Conservation (phyloP, 2,113 vertebrate species). For the Rissa tridactyla region DNA sequence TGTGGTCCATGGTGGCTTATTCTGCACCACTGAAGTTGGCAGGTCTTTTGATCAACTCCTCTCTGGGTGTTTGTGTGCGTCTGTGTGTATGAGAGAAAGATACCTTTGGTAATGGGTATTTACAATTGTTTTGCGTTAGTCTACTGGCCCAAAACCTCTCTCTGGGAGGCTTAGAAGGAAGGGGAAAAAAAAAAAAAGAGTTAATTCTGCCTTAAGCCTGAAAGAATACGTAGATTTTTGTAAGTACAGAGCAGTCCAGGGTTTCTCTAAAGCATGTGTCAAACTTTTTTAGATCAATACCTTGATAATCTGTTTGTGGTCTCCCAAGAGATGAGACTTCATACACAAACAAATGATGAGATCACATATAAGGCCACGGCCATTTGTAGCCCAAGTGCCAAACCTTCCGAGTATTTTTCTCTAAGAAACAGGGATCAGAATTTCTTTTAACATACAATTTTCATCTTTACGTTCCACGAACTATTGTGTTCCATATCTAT, state of each 20-base stretch:
- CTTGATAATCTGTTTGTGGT: conserved; percentile 45
- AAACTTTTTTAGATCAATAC: conserved; percentile 24
- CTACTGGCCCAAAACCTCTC: background rate
- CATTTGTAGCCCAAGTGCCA: conserved; percentile 3
- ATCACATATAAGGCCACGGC: background rate
- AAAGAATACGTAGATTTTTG: background rate
- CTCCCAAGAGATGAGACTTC: conserved; percentile 37
- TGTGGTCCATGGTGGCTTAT: background rate
- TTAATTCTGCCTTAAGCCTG: background rate
- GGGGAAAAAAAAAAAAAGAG: background rate
- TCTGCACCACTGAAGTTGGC: background rate
- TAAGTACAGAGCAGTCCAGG: background rate
- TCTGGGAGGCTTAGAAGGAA: background rate
- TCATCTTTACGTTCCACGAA: background rate
- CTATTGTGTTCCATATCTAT: background rate
- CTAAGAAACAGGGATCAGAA: background rate
- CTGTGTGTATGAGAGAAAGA: background rate
- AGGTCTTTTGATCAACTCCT: background rate
- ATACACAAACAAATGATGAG: conserved; percentile 31
- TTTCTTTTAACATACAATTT: background rate
- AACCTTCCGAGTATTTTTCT: background rate
- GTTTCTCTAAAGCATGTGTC: background rate
- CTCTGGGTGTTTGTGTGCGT: background rate
- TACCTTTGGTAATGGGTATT: background rate
- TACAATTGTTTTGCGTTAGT: background rate